Percentiles rank a stretch among this genome's conserved stretches.
Conservation (phyloP, 2,113 vertebrate genomes). For the Corythornis cristatus region DNA sequence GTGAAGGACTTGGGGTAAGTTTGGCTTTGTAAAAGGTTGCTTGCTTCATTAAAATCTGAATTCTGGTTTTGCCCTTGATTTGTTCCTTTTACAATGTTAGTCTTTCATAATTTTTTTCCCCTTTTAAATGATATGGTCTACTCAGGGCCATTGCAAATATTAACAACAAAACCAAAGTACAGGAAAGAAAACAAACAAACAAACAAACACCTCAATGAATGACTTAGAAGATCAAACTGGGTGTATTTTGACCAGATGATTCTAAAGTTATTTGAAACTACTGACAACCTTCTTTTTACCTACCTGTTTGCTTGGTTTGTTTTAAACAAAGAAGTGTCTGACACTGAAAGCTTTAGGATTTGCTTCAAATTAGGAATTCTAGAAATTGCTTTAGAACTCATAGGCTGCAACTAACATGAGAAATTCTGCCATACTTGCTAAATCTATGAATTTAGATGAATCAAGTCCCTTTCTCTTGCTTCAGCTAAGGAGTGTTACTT, state of each 20-base stretch:
- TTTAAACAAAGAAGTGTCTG: neutral
- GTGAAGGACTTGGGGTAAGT: conserved; percentile 14
- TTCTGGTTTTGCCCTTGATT: conserved; percentile 2
- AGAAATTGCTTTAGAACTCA: neutral
- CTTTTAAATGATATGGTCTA: neutral
- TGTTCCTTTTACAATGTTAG: conserved; percentile 4
- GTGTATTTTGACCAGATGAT: fast-evolving
- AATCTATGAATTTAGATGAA: neutral
- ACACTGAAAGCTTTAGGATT: neutral
- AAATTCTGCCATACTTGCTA: neutral
- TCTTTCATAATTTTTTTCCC: neutral
- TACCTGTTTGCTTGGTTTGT: neutral
- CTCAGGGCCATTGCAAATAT: neutral
- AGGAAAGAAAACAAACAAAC: neutral
- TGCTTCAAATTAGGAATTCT: neutral
- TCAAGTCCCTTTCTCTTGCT: neutral
- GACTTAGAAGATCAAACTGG: neutral
- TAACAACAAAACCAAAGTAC: neutral
- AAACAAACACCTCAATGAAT: fast-evolving
- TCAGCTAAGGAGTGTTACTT: neutral
- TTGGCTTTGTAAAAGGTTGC: conserved; percentile 54
- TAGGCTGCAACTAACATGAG: neutral
- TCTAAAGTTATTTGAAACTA: neutral
- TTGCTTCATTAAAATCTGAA: conserved; percentile 52
- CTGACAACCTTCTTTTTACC: neutral